phyloP scores from a whole-genome alignment of 2,113 vertebrate genomes.

The Xenotilapia longispinis region DNA sequence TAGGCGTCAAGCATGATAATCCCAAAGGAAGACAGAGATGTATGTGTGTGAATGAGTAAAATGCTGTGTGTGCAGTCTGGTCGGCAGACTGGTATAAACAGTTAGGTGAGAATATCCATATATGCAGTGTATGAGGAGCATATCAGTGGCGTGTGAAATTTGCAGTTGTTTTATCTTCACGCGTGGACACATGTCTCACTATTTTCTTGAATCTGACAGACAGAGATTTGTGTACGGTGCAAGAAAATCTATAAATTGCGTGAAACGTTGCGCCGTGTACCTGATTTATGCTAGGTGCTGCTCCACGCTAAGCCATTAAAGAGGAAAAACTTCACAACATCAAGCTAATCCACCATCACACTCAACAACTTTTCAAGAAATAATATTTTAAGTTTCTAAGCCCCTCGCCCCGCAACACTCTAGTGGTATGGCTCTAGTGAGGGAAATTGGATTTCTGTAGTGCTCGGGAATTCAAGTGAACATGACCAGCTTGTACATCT shows the following conservation, averaged over 20 bases:
- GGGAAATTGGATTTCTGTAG: constrained; percentile 43
- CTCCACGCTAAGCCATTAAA: background rate
- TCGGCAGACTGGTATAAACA: constrained; percentile 3
- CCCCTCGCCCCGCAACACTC: background rate
- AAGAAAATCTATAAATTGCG: background rate
- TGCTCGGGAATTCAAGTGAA: constrained; percentile 42
- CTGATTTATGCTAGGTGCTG: background rate
- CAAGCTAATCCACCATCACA: constrained; percentile 34
- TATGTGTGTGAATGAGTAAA: background rate
- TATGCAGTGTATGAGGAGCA: background rate
- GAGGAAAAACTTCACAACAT: background rate
- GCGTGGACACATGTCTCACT: background rate
- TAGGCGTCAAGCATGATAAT: constrained; percentile 55
- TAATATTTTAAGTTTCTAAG: constrained; percentile 45
- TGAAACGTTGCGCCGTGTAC: background rate
- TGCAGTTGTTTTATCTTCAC: background rate
- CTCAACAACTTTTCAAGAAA: constrained; percentile 28
- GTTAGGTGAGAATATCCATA: constrained; percentile 6
- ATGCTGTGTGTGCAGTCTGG: background rate
- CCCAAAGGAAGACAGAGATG: constrained; percentile 23
- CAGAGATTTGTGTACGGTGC: background rate
- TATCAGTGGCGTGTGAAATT: background rate
- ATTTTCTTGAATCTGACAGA: background rate
- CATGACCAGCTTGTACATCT: constrained; percentile 48
- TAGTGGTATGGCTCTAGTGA: constrained; percentile 28